These are phyloP conservation scores for Drosophila mimica DNA, from an alignment of 2,888 invertebrate genomes.

Conservation along the genomic window DNA sequence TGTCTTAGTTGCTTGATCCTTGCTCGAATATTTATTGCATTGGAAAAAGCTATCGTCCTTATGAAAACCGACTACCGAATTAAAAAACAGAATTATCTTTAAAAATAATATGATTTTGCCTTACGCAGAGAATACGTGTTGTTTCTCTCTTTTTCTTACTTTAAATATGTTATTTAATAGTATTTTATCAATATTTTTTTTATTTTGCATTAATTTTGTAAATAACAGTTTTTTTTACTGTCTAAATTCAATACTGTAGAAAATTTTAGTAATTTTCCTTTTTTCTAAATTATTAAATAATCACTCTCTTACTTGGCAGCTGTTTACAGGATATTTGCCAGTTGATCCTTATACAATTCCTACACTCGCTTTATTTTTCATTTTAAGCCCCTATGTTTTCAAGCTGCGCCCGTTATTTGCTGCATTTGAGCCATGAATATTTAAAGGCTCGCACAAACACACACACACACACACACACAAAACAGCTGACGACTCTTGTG, in stretches of 20 bases:
- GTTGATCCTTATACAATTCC: neutral
- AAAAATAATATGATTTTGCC: neutral
- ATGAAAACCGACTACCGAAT: neutral
- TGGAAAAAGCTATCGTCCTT: neutral
- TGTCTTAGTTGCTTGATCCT: neutral
- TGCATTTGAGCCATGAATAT: constrained; percentile 81
- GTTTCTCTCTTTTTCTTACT: neutral
- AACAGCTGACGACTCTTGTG: constrained; percentile 8
- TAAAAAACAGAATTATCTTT: neutral
- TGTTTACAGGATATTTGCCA: neutral
- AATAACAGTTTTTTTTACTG: neutral
- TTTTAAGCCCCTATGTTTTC: constrained; percentile 13
- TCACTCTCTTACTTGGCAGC: no score
- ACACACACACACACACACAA: neutral
- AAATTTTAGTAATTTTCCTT: no score
- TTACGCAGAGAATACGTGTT: neutral
- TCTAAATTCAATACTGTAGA: no score
- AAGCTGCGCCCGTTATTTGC: constrained; percentile 20
- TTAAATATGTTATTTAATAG: neutral
- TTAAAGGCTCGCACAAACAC: constrained; percentile 73
- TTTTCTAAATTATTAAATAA: no score
- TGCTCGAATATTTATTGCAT: neutral
- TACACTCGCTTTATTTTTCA: neutral
- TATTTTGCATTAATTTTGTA: neutral
- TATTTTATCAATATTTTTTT: neutral